These are phyloP conservation scores for Eueides isabella DNA, from an alignment of 1,140 invertebrate species.

Conservation along the genomic window DNA sequence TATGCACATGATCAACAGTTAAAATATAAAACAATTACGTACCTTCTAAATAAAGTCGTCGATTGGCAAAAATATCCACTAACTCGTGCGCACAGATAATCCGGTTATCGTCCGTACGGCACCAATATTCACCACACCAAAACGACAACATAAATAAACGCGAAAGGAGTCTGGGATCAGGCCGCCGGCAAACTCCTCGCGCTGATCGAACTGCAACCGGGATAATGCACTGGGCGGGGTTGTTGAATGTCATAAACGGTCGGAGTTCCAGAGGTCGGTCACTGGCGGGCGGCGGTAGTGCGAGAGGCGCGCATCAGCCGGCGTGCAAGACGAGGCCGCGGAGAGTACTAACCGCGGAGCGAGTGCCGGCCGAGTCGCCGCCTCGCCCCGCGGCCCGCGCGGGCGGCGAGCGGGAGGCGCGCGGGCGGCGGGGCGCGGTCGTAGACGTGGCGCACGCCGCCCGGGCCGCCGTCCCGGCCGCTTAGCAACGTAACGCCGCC, in stretches of 20 bases:
- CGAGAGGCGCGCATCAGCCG: conserved; percentile 48
- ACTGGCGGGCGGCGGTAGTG: conserved; percentile 55
- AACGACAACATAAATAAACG: conserved; percentile 81
- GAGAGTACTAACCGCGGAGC: conserved; percentile 59
- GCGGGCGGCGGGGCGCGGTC: conserved; percentile 15
- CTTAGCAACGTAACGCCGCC: conserved; percentile 52
- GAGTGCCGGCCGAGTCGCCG: conserved; percentile 32
- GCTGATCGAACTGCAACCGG: conserved; percentile 71
- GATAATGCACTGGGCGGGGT: conserved; percentile 79
- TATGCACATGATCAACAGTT: conserved; percentile 43
- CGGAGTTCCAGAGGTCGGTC: conserved; percentile 74
- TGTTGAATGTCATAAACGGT: conserved; percentile 77
- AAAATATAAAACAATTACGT: conserved; percentile 64
- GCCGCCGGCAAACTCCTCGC: conserved; percentile 62
- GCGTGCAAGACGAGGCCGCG: conserved; percentile 58
- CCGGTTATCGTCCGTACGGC: conserved; percentile 78
- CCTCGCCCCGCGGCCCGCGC: conserved; percentile 34
- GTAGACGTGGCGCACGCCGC: conserved; percentile 46
- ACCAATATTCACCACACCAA: conserved; percentile 81
- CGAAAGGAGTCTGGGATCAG: conserved; percentile 60
- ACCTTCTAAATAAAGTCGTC: conserved; percentile 71
- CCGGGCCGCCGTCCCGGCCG: conserved; percentile 37
- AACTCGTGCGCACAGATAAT: conserved; percentile 77
- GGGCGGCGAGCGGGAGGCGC: conserved; percentile 43
- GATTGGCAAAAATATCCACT: conserved; percentile 76